Conservation (phyloP, 1,140 invertebrate species). For the Heliconius eleuchia region DNA sequence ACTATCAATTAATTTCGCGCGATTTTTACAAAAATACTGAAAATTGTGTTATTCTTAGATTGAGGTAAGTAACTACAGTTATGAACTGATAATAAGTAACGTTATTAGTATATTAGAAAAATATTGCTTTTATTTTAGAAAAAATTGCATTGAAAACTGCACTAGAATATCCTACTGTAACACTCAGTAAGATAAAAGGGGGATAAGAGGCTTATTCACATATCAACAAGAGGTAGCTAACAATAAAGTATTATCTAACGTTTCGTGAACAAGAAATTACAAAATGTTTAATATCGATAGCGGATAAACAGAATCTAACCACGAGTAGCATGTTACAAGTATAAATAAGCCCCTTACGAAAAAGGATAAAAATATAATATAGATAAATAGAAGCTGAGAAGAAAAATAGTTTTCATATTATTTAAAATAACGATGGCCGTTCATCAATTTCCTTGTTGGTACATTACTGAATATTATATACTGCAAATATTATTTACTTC, state of each 20-base stretch:
- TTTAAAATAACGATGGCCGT: slow-evolving; percentile 10
- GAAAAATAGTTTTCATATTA: slow-evolving; percentile 9
- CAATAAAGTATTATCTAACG: too few species aligned
- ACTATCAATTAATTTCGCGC: background rate
- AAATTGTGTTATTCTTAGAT: slow-evolving; percentile 16
- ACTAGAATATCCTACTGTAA: slow-evolving; percentile 35
- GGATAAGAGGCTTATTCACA: slow-evolving; percentile 15
- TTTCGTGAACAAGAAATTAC: too few species aligned
- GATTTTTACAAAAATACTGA: background rate
- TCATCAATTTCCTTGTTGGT: slow-evolving; percentile 14
- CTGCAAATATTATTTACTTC: slow-evolving; percentile 13
- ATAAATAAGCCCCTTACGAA: slow-evolving; percentile 12
- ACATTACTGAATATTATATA: slow-evolving; percentile 26
- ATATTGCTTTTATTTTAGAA: slow-evolving; percentile 70
- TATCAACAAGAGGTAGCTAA: background rate
- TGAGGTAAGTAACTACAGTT: slow-evolving; percentile 37
- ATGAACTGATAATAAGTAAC: slow-evolving; percentile 26
- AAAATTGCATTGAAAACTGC: slow-evolving; percentile 60
- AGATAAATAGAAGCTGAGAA: slow-evolving; percentile 17
- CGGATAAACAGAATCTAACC: too few species aligned
- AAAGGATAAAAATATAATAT: slow-evolving; percentile 12
- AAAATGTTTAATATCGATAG: too few species aligned
- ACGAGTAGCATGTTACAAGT: background rate
- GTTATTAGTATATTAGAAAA: slow-evolving; percentile 62
- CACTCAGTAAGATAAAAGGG: slow-evolving; percentile 22